Conservation (phyloP, 2,113 vertebrate species). For the Python bivittatus region DNA sequence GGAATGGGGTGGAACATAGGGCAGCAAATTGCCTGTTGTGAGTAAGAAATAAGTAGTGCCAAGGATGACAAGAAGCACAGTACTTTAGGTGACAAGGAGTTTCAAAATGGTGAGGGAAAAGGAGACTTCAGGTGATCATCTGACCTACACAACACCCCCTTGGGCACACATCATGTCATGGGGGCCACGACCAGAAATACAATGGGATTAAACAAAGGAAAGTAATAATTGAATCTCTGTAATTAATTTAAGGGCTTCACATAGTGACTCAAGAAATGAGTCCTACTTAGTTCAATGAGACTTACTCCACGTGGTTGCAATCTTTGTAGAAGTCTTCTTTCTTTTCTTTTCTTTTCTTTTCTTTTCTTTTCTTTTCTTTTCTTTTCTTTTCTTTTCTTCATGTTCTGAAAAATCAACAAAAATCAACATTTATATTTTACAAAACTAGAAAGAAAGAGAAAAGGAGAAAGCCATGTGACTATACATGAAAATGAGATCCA, state of each 20-base stretch:
- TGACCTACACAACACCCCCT: not conserved
- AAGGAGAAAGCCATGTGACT: not conserved
- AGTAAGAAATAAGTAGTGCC: not conserved
- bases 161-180: not conserved
- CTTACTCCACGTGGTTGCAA: not conserved
- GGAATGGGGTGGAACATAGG: not conserved
- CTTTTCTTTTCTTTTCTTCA: not conserved
- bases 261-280: accelerated
- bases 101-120: not conserved
- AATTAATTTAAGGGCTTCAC: not conserved
- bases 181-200: not conserved
- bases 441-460: not conserved
- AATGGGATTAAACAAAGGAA: not conserved
- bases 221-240: not conserved
- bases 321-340: no score
- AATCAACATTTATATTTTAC: not conserved
- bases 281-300: not conserved
- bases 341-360: not conserved
- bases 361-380: not conserved
- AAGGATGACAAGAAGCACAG: not conserved
- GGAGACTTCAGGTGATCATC: not conserved
- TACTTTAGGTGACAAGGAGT: not conserved
- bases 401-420: not conserved
- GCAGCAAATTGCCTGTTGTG: not conserved
- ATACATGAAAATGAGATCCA: not conserved